phyloP scores from a whole-genome alignment of 1,140 invertebrate genomes.

The Vollenhovia emeryi region DNA sequence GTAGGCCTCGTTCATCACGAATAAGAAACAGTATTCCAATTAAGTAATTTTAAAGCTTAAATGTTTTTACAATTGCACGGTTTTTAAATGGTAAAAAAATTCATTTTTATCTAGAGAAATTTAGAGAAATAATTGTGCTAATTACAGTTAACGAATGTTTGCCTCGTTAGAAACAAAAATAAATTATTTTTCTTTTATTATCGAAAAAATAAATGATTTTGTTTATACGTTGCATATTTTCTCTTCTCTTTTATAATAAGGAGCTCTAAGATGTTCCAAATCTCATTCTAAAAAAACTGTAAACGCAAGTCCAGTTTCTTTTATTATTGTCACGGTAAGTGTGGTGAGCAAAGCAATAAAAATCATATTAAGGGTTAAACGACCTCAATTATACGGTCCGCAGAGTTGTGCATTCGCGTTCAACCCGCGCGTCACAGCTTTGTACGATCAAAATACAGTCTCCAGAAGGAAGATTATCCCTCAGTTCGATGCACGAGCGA shows the following conservation, averaged over 20 bases:
- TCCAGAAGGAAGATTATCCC: slow-evolving; percentile 48
- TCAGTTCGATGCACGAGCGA: slow-evolving; percentile 58
- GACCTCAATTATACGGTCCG: slow-evolving; percentile 3
- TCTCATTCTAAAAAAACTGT: neutral
- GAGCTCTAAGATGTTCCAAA: neutral
- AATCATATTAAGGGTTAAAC: slow-evolving; percentile 11
- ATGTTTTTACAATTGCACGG: neutral
- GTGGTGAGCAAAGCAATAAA: neutral
- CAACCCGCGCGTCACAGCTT: slow-evolving; percentile 27
- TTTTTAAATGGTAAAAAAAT: too few species aligned
- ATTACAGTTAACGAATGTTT: neutral
- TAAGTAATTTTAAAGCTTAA: neutral
- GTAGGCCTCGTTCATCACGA: neutral
- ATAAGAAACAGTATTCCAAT: neutral
- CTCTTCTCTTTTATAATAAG: neutral
- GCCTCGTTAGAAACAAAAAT: neutral
- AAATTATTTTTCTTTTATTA: neutral
- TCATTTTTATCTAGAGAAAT: too few species aligned
- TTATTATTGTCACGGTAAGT: neutral
- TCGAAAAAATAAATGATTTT: neutral
- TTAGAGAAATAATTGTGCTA: too few species aligned
- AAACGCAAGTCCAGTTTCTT: neutral
- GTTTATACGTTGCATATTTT: neutral
- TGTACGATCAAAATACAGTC: slow-evolving; percentile 30
- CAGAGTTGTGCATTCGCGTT: neutral